These are phyloP conservation scores for Neuroterus valhalla DNA, from an alignment of 1,140 invertebrate genomes.

Conservation along the genomic window DNA sequence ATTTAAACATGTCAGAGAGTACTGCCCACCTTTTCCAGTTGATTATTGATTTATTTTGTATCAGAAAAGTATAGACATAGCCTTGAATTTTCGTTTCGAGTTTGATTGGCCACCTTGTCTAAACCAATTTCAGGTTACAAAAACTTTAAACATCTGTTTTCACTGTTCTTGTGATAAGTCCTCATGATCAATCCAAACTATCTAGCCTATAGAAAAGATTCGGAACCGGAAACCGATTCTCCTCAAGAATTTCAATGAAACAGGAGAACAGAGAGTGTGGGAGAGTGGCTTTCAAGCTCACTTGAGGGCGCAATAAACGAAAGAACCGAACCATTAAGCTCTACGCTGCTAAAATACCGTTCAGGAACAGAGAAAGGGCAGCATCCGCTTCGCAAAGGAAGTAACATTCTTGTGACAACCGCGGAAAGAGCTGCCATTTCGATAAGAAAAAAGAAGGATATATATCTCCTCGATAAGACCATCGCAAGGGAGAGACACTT, in stretches of 20 bases:
- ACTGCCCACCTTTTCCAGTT: too few species aligned
- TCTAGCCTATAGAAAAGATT: not conserved
- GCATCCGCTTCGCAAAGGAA: not conserved
- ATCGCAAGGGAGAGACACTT: constrained; percentile 50
- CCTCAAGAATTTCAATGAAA: constrained; percentile 6
- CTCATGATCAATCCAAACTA: not conserved
- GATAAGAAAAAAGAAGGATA: constrained; percentile 44
- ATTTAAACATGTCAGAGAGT: too few species aligned
- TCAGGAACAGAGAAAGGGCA: not conserved
- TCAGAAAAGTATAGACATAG: too few species aligned
- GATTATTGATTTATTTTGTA: too few species aligned
- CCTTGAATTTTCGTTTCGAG: too few species aligned
- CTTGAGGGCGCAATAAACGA: constrained; percentile 8
- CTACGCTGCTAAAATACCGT: constrained; percentile 6
- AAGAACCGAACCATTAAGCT: constrained; percentile 10
- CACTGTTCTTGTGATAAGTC: not conserved
- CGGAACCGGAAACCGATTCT: not conserved
- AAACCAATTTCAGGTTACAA: too few species aligned
- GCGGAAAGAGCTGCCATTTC: not conserved
- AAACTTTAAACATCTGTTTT: not conserved
- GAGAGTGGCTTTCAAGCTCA: not conserved
- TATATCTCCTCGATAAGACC: constrained; percentile 54
- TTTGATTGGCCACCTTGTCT: too few species aligned
- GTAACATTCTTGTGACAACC: constrained; percentile 3
- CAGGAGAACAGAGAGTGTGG: not conserved